Conservation (phyloP, 2,113 vertebrate species). For the Syngnathus floridae region DNA sequence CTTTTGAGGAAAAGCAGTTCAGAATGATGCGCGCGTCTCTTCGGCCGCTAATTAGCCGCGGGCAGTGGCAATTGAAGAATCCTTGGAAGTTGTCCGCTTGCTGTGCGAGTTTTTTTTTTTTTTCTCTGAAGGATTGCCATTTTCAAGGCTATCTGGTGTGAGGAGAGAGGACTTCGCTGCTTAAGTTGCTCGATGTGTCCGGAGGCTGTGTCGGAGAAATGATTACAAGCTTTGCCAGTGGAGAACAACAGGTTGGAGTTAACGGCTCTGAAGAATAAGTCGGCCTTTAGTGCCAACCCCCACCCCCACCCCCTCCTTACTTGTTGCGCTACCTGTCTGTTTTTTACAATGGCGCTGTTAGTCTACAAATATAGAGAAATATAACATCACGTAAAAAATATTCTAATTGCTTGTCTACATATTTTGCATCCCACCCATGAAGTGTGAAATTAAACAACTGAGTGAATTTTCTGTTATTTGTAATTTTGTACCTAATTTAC, state of each 20-base stretch:
- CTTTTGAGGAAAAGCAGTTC: constrained; percentile 10
- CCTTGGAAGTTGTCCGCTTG: constrained; percentile 13
- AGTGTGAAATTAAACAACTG: background rate
- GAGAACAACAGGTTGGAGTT: constrained; percentile 9
- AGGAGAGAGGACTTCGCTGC: background rate
- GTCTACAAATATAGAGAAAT: background rate
- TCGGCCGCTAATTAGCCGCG: constrained; percentile 15
- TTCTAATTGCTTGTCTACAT: background rate
- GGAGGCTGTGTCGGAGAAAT: constrained; percentile 10
- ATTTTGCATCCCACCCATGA: background rate
- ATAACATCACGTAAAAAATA: background rate
- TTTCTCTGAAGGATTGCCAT: constrained; percentile 4
- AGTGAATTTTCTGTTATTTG: background rate
- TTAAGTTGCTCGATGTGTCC: constrained; percentile 18
- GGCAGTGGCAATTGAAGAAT: constrained; percentile 8
- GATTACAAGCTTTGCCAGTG: constrained; percentile 15
- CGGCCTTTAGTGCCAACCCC: background rate
- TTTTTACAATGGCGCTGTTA: background rate
- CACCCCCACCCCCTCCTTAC: background rate
- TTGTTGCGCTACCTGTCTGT: background rate
- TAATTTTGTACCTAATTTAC: background rate
- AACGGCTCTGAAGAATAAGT: background rate
- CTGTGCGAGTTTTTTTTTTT: constrained; percentile 3
- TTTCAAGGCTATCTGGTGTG: background rate
- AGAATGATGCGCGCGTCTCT: constrained; percentile 10